Evolutionary conservation across 2,888 invertebrate species (phyloP).

Genomic region (Heliothis peltigera): DNA sequence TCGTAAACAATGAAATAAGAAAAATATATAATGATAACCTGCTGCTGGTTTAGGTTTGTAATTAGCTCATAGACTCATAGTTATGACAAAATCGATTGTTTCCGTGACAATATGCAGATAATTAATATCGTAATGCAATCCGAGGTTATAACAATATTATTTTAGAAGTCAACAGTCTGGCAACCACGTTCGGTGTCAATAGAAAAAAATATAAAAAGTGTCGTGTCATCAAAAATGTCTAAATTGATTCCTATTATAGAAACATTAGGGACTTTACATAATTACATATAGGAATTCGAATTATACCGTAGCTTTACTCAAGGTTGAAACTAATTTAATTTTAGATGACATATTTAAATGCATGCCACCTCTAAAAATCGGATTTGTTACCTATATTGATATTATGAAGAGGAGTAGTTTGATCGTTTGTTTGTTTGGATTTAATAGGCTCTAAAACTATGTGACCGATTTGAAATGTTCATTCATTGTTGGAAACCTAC

Average conservation of each 20-base stretch:
- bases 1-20: too few species aligned
- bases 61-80: too few species aligned
- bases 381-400: too few species aligned
- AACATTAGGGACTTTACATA: neutral
- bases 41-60: too few species aligned
- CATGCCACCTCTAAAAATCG: neutral
- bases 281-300: slow-evolving; percentile 7
- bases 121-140: neutral
- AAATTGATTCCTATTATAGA: neutral
- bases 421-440: too few species aligned
- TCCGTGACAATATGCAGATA: slow-evolving; percentile 14
- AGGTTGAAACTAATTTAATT: slow-evolving; percentile 11
- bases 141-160: too few species aligned
- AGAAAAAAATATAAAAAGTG: neutral
- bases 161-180: neutral
- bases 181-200: slow-evolving; percentile 13
- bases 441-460: too few species aligned
- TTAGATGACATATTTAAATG: neutral
- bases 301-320: neutral
- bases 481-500: too few species aligned
- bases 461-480: too few species aligned
- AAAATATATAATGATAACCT: too few species aligned
- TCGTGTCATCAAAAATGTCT: neutral
- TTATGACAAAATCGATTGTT: neutral
- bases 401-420: too few species aligned